Percentiles rank a stretch among this genome's conserved stretches.
Evolutionary conservation across 2,888 invertebrate species (phyloP).

Genomic region (Rhingia campestris): DNA sequence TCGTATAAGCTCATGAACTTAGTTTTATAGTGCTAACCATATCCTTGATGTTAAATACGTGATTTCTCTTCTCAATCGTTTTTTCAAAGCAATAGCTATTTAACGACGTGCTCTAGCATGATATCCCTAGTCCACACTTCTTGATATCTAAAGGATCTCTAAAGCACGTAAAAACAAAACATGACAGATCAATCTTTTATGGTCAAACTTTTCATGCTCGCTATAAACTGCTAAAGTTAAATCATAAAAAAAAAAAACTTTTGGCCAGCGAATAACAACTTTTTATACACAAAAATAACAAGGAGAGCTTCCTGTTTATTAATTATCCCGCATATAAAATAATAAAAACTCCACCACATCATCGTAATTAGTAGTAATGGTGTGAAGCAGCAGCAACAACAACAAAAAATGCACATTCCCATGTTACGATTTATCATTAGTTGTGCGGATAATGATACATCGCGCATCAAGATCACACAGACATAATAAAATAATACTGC

Average conservation of each 20-base stretch:
- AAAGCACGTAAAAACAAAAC: too few species aligned
- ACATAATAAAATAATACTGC: neutral
- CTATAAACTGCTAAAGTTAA: neutral
- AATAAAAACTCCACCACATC: conserved; percentile 9
- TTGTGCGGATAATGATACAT: conserved; percentile 15
- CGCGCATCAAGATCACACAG: neutral
- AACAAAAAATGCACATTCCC: conserved; percentile 1
- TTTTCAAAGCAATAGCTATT: too few species aligned
- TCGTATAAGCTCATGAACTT: too few species aligned
- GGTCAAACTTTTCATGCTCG: too few species aligned
- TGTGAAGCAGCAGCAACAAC: neutral
- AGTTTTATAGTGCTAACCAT: too few species aligned
- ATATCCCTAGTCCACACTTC: too few species aligned
- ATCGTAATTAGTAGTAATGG: conserved; percentile 21
- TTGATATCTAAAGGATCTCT: too few species aligned
- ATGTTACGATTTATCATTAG: conserved; percentile 41
- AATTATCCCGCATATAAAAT: conserved; percentile 19
- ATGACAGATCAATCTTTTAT: too few species aligned
- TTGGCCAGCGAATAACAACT: conserved; percentile 29
- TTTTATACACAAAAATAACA: neutral
- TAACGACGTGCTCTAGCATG: too few species aligned
- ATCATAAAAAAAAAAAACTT: conserved; percentile 6
- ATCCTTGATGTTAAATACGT: too few species aligned
- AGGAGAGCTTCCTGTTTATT: conserved; percentile 10
- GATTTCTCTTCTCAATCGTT: too few species aligned